Percentiles rank a stretch among this genome's conserved stretches.
phyloP scores from a whole-genome alignment of 2,888 invertebrate species.

The Acanthosepion lycidas region DNA sequence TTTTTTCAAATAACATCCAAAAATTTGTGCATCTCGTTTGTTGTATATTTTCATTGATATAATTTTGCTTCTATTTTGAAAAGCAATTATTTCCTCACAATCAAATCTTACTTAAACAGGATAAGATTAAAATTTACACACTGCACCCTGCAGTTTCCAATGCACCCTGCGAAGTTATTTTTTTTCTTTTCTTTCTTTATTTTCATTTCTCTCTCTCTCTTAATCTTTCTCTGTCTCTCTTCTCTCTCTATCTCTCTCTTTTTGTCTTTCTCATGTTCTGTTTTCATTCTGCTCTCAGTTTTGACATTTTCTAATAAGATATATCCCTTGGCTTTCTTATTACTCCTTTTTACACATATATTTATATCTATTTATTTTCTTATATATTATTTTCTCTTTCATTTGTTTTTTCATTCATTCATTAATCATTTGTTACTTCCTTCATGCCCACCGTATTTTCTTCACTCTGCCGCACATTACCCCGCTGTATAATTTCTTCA shows the following conservation, averaged over 20 bases:
- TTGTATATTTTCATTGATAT: conserved; percentile 4
- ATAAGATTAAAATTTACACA: neutral
- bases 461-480: no score
- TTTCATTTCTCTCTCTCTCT: neutral
- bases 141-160: neutral
- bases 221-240: neutral
- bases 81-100: conserved; percentile 33
- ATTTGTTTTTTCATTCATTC: no score
- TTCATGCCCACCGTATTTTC: no score
- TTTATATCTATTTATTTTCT: no score
- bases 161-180: neutral
- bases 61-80: neutral
- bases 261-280: no score
- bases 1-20: neutral
- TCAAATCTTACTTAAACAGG: neutral
- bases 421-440: no score
- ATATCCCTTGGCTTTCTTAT: no score
- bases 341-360: no score
- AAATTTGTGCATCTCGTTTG: neutral
- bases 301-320: no score
- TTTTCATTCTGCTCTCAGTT: no score
- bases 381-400: no score
- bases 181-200: neutral
- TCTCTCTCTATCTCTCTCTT: neutral
- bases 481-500: no score